Evolutionary conservation across 2,888 invertebrate species (phyloP).

Genomic region (Apodemia duryi): DNA sequence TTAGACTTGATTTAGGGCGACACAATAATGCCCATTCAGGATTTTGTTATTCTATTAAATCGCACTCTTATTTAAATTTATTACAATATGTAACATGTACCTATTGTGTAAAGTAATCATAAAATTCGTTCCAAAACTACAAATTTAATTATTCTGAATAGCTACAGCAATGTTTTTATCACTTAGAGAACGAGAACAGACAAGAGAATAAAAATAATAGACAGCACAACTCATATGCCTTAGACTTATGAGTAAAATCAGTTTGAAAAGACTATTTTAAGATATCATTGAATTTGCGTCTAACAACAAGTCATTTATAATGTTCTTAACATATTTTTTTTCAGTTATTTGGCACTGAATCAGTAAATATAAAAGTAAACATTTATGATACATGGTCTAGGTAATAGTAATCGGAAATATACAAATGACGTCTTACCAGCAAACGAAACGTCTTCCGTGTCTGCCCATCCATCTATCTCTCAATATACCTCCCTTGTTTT

Average conservation of each 20-base stretch:
- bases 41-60: not conserved
- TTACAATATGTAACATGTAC: not conserved
- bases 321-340: too few species aligned
- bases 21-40: too few species aligned
- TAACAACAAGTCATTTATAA: not conserved
- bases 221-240: too few species aligned
- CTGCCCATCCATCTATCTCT: conserved; percentile 3
- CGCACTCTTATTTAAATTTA: not conserved
- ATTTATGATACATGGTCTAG: not conserved
- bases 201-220: too few species aligned
- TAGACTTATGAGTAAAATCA: too few species aligned
- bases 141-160: too few species aligned
- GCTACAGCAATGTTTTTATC: too few species aligned
- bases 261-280: too few species aligned
- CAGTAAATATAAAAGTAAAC: not conserved
- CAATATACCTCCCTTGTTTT: not conserved
- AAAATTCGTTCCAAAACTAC: too few species aligned
- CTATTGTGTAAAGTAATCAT: too few species aligned
- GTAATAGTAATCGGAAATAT: not conserved
- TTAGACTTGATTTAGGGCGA: not conserved
- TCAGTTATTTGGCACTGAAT: not conserved
- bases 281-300: not conserved
- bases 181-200: too few species aligned
- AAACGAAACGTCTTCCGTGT: not conserved
- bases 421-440: not conserved